These are phyloP conservation scores for Brienomyrus brachyistius DNA, from an alignment of 2,113 vertebrate genomes.

Conservation along the genomic window DNA sequence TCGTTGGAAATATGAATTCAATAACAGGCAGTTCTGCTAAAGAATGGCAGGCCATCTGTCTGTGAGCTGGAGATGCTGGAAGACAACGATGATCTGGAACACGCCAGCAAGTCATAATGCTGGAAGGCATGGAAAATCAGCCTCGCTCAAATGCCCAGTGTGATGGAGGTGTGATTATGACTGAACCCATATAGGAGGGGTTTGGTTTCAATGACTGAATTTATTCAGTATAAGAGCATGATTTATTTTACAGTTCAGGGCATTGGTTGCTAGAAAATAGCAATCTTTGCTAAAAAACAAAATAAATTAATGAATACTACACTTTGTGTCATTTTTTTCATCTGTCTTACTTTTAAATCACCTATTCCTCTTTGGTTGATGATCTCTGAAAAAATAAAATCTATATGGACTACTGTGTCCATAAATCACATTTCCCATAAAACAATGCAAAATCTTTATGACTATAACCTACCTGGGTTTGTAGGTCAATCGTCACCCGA, in stretches of 20 bases:
- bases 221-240: neutral
- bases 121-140: neutral
- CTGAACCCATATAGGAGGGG: neutral
- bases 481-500: neutral
- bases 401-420: neutral
- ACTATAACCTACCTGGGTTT: neutral
- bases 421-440: neutral
- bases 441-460: neutral
- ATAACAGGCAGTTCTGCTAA: neutral
- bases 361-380: neutral
- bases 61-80: neutral
- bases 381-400: neutral
- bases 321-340: neutral
- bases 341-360: neutral
- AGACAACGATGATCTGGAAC: neutral
- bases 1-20: neutral
- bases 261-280: neutral
- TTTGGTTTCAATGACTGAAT: neutral
- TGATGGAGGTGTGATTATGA: neutral
- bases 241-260: neutral
- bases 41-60: neutral
- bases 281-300: neutral
- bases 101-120: neutral
- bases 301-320: neutral
- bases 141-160: neutral